phyloP scores from a whole-genome alignment of 2,888 invertebrate genomes.

The Formica aserva region DNA sequence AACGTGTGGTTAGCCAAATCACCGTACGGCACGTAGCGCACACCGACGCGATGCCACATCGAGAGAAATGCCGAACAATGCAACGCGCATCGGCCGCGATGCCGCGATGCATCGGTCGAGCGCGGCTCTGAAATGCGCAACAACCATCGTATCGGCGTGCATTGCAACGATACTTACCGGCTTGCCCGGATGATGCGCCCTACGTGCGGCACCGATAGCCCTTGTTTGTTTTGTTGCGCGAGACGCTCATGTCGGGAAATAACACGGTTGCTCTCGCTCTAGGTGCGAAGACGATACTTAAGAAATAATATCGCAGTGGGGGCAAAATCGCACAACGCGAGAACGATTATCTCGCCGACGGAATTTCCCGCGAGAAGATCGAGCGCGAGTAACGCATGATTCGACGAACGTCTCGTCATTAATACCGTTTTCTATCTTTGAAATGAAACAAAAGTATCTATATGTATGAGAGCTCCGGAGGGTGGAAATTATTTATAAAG shows the following conservation, averaged over 20 bases:
- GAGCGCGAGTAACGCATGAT: conserved; percentile 28
- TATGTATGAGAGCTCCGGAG: neutral
- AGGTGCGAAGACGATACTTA: conserved; percentile 47
- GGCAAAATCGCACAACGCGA: conserved; percentile 12
- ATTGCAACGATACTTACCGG: conserved; percentile 47
- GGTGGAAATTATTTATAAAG: neutral
- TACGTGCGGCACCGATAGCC: conserved; percentile 67
- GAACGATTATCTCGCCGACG: conserved; percentile 9
- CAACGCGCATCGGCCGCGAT: conserved; percentile 50
- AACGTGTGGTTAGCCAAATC: conserved; percentile 86
- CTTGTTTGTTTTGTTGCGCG: conserved; percentile 76
- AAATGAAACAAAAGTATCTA: neutral
- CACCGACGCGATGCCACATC: conserved; percentile 71
- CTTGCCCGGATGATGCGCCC: conserved; percentile 51
- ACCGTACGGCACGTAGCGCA: conserved; percentile 79
- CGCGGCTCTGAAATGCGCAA: conserved; percentile 55
- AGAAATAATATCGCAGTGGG: conserved; percentile 35
- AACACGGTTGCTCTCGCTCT: conserved; percentile 43
- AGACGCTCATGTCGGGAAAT: conserved; percentile 58
- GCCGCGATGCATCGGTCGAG: conserved; percentile 30
- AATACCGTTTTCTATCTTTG: neutral
- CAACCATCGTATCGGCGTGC: conserved; percentile 33
- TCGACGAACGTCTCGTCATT: neutral
- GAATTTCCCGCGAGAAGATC: conserved; percentile 14
- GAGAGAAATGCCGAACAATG: conserved; percentile 76